Conservation (phyloP, 1,140 invertebrate genomes). For the Apolygus lucorum region DNA sequence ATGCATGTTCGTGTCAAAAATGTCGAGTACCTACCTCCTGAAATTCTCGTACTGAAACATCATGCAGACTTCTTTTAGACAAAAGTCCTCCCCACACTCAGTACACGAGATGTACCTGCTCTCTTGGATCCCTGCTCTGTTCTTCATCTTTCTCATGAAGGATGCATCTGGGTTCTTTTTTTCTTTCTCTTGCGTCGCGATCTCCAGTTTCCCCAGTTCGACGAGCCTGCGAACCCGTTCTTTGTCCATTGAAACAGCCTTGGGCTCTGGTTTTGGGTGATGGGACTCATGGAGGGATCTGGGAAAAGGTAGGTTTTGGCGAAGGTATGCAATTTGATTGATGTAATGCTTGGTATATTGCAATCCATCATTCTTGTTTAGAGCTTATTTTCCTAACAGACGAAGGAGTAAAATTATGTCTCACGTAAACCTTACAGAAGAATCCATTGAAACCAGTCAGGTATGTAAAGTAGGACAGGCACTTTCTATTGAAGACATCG, state of each 20-base stretch:
- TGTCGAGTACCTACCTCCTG: conserved; percentile 10
- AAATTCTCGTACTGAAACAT: conserved; percentile 44
- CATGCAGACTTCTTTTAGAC: conserved; percentile 50
- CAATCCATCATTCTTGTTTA: too few species aligned
- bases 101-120: conserved; percentile 59
- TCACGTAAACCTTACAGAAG: too few species aligned
- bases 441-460: too few species aligned
- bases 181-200: conserved; percentile 56
- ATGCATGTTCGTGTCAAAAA: neutral
- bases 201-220: conserved; percentile 66
- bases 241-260: neutral
- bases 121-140: conserved; percentile 64
- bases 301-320: neutral
- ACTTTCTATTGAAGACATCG: too few species aligned
- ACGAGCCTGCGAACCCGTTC: conserved; percentile 44
- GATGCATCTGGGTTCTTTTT: conserved; percentile 46
- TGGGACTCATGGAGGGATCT: neutral
- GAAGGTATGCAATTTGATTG: too few species aligned
- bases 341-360: too few species aligned
- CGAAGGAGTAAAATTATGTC: too few species aligned
- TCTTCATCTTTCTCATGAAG: conserved; percentile 59
- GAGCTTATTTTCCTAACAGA: too few species aligned
- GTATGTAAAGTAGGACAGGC: too few species aligned
- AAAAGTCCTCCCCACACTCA: conserved; percentile 79
- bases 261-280: neutral